Evolutionary conservation across 2,888 invertebrate species (phyloP).

Genomic region (Leptinotarsa rubiginosa): DNA sequence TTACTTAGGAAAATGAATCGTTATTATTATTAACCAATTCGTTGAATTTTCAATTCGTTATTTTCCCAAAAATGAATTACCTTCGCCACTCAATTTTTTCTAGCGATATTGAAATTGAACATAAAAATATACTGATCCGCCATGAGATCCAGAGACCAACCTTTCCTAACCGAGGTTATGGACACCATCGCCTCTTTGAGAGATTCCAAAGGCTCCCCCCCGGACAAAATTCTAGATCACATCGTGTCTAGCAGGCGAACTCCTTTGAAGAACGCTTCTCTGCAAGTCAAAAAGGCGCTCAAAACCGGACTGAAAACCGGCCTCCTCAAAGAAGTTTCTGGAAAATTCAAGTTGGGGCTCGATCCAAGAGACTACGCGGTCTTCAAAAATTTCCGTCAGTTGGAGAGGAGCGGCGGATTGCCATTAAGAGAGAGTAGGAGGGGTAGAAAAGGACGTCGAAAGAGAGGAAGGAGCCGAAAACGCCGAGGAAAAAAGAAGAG

Average conservation of each 20-base stretch:
- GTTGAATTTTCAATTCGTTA: neutral
- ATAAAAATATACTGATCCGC: neutral
- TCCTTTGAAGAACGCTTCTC: constrained; percentile 18
- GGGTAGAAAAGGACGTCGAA: constrained; percentile 9
- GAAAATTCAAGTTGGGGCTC: constrained; percentile 32
- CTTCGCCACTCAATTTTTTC: neutral
- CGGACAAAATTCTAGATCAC: constrained; percentile 26
- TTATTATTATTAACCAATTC: too few relatives aligned
- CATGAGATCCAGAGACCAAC: constrained; percentile 9
- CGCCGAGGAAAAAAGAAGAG: constrained; percentile 16
- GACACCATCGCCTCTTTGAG: constrained; percentile 34
- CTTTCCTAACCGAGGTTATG: constrained; percentile 29
- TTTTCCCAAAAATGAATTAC: neutral
- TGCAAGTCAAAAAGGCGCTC: constrained; percentile 29
- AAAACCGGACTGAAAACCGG: constrained; percentile 27
- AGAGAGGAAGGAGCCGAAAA: constrained; percentile 21
- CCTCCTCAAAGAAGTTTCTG: constrained; percentile 25
- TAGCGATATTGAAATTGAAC: neutral
- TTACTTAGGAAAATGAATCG: too few relatives aligned
- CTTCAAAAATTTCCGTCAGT: constrained; percentile 21
- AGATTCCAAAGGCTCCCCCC: constrained; percentile 32
- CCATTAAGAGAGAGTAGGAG: constrained; percentile 14
- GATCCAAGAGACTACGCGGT: constrained; percentile 22
- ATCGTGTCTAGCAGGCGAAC: constrained; percentile 17
- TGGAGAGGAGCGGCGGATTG: neutral